Base-by-base conservation (phyloP, 1,140 invertebrate species). In the Aphelinus atriplicis region DNA sequence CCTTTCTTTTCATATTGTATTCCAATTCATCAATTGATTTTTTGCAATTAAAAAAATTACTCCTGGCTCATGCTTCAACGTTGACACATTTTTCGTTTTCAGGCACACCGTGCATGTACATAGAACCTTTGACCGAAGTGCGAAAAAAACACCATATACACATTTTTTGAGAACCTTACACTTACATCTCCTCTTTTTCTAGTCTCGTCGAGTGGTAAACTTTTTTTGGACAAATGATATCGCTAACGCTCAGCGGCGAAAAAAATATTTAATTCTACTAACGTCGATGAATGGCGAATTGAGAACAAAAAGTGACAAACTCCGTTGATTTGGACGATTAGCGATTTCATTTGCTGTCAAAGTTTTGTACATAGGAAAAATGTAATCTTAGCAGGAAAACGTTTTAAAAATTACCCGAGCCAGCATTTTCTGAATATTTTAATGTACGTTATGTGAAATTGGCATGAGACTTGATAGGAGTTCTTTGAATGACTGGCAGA, bases 381-480 rank as follows among this genome's bases (percentile, higher is more conserved):
- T 60, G 26, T 51, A 66, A 53, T 57, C 9, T 71, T 60, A 48
- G 48, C n/a, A 57, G 10, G 66, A 72, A 75, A 62, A 76, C 72
- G 53, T 73, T 78, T 80, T 78, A 79, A 63, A 78, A 78, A 78
- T 79, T 77, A 78, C 71, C 78, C 78, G 80, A 83, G 78, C 76
- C 78, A 79, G 74, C 73, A 77, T 26, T 80, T 79, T 65, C 63
- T 76, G 75, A 80, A 78, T 79, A 26, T 26, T 26, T 26, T 26
- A 78, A 67, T 73, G 75, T 78, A 75, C 78, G 77, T 75, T 75
- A 71, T 81, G 77, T 78, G 78, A 82, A 79, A 81, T 83, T 84
- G 83, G 82, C 83, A 84, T 83, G 83, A 85, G 79, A 82, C 82
- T 71, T 85, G 80, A 83, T 82, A 80, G 78, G 80, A 83, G 79